Evolutionary conservation across 2,797 vertebrate genomes (phyloP).

Genomic region (Arrhamphus sclerolepis): DNA sequence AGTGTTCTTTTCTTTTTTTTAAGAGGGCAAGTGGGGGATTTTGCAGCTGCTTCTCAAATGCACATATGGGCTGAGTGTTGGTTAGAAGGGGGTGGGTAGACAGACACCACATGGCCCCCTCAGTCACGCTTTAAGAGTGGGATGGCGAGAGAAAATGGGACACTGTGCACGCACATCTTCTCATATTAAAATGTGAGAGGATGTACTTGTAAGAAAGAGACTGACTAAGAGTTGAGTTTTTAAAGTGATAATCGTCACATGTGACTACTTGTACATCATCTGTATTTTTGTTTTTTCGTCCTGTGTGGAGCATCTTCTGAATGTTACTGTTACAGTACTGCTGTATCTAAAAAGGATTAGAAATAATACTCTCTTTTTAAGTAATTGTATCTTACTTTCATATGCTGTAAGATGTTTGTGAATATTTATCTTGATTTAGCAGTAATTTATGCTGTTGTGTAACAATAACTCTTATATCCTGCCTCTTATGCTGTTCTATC

Average conservation of each 20-base stretch:
- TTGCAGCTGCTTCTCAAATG: constrained; percentile 76
- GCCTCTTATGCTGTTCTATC: not conserved
- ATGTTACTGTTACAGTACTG: not conserved
- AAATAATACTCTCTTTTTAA: too few relatives aligned
- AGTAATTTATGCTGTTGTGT: constrained; percentile 7
- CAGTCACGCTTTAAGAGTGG: constrained; percentile 58
- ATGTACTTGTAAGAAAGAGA: constrained; percentile 16
- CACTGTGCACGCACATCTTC: constrained; percentile 21
- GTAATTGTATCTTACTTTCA: too few relatives aligned
- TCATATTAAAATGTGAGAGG: constrained; percentile 2
- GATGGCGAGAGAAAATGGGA: constrained; percentile 28
- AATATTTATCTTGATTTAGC: constrained; percentile 8
- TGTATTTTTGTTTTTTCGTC: not conserved
- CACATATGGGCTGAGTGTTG: constrained; percentile 69
- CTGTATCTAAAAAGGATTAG: too few relatives aligned
- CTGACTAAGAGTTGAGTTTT: too few relatives aligned
- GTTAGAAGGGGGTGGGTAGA: constrained; percentile 38
- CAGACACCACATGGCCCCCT: constrained; percentile 62
- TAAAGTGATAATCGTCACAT: not conserved
- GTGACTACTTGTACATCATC: not conserved
- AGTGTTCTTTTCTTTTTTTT: constrained; percentile 49
- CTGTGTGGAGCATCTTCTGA: not conserved
- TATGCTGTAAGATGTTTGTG: too few relatives aligned
- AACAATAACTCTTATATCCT: not conserved
- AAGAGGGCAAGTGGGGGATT: constrained; percentile 57